These are phyloP conservation scores for Philypnodon macrostomus DNA, from an alignment of 2,797 vertebrate species.

Conservation along the genomic window DNA sequence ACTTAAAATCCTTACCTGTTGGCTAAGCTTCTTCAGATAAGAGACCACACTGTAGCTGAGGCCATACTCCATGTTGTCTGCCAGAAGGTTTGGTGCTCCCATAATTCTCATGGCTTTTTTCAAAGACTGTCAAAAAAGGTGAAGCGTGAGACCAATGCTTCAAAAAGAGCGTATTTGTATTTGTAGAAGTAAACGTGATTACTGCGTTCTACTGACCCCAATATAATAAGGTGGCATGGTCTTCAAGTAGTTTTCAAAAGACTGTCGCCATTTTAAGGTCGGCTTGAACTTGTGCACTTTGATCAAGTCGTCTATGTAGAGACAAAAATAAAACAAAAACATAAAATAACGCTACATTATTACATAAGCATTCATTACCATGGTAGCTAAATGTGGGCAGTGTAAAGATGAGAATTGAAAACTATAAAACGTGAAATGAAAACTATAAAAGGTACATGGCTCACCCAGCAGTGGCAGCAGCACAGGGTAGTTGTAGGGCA, in stretches of 20 bases:
- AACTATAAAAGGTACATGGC: conserved; percentile 9
- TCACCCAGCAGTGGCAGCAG: conserved; percentile 94
- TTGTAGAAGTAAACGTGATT: background rate
- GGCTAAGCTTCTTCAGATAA: conserved; percentile 99
- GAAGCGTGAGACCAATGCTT: conserved; percentile 10
- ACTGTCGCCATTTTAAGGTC: conserved; percentile 95
- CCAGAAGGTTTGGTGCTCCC: conserved; percentile 97
- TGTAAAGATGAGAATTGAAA: background rate
- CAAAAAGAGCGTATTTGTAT: no score
- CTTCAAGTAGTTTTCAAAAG: conserved; percentile 98
- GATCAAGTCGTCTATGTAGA: conserved; percentile 90
- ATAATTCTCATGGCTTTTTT: conserved; percentile 98
- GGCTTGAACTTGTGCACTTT: conserved; percentile 99
- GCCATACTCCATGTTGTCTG: conserved; percentile 98
- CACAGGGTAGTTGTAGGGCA: conserved; percentile 99
- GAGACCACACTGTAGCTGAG: conserved; percentile 99
- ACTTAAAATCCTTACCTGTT: conserved; percentile 82
- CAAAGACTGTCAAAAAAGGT: conserved; percentile 81
- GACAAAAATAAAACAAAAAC: no score
- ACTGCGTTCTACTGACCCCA: conserved; percentile 80
- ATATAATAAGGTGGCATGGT: conserved; percentile 97
- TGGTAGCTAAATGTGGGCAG: no score
- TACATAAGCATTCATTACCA: no score
- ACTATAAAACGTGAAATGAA: no score
- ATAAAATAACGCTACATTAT: no score